phyloP scores from a whole-genome alignment of 2,797 vertebrate genomes.

The Siniperca undulata region DNA sequence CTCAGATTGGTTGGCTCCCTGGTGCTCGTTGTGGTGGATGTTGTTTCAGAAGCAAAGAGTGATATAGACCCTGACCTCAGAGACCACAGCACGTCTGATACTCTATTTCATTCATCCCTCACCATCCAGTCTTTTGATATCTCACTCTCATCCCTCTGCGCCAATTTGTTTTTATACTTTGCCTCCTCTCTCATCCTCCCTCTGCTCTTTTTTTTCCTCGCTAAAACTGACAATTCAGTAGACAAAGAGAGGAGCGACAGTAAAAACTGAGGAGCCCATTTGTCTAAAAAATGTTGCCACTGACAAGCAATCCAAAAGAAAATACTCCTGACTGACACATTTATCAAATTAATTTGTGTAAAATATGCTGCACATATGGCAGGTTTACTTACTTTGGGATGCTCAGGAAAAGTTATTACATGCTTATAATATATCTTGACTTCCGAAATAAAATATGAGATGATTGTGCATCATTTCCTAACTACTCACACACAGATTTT shows the following conservation, averaged over 20 bases:
- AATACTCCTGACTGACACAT: slow-evolving; percentile 66
- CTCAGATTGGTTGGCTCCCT: slow-evolving; percentile 81
- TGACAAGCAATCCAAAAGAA: slow-evolving; percentile 74
- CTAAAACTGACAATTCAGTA: slow-evolving; percentile 68
- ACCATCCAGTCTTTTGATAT: slow-evolving; percentile 77
- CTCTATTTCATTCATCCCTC: slow-evolving; percentile 73
- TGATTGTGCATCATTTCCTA: slow-evolving; percentile 58
- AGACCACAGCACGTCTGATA: slow-evolving; percentile 71
- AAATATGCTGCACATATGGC: slow-evolving; percentile 63
- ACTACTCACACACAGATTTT: slow-evolving; percentile 53
- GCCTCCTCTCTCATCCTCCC: slow-evolving; percentile 65
- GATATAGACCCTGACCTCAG: slow-evolving; percentile 79
- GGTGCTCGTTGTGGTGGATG: slow-evolving; percentile 70
- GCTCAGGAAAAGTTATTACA: slow-evolving; percentile 38
- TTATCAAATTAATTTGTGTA: slow-evolving; percentile 75
- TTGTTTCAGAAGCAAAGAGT: slow-evolving; percentile 73
- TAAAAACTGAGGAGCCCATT: slow-evolving; percentile 68
- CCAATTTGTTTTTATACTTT: slow-evolving; percentile 79
- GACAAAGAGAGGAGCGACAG: slow-evolving; percentile 68
- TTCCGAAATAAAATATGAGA: slow-evolving; percentile 43
- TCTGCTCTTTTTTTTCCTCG: slow-evolving; percentile 31
- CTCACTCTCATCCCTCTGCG: slow-evolving; percentile 76
- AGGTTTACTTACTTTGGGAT: slow-evolving; percentile 52
- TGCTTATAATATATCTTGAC: slow-evolving; percentile 49
- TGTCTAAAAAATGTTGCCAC: slow-evolving; percentile 71